Percentiles rank a stretch among this genome's conserved stretches.
phyloP scores from a whole-genome alignment of 2,797 vertebrate species.

The Mormyrus proboscirostris region DNA sequence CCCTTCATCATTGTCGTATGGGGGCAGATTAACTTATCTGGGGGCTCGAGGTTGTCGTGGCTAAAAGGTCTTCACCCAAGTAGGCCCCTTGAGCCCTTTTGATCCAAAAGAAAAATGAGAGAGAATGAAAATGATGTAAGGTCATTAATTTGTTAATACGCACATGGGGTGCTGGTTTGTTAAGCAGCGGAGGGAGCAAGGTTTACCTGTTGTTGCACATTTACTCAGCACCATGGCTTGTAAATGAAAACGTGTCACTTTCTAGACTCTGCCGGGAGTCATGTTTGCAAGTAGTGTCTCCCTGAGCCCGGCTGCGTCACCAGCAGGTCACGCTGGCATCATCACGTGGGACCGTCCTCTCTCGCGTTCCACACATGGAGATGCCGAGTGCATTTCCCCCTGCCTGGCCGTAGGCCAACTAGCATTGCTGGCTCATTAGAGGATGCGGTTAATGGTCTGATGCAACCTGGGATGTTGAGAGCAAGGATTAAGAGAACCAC shows the following conservation, averaged over 20 bases:
- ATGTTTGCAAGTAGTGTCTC: background rate
- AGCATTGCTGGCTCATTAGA: slow-evolving; percentile 13
- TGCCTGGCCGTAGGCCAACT: background rate
- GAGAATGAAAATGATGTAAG: background rate
- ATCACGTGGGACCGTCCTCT: background rate
- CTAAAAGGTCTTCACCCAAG: background rate
- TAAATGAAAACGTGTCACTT: slow-evolving; percentile 14
- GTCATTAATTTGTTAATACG: background rate
- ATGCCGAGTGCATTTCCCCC: background rate
- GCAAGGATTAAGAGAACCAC: slow-evolving; percentile 12
- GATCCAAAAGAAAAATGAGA: background rate
- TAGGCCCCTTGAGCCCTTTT: background rate
- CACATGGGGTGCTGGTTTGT: background rate
- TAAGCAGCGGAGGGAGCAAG: background rate
- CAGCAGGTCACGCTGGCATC: background rate
- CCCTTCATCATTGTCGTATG: background rate
- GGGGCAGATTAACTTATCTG: slow-evolving; percentile 12
- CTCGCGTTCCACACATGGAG: background rate
- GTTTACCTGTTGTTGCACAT: background rate
- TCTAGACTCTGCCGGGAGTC: background rate
- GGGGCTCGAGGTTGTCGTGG: background rate
- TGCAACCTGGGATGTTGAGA: slow-evolving; percentile 13
- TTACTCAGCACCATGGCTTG: slow-evolving; percentile 5
- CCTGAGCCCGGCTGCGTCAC: background rate
- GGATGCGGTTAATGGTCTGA: slow-evolving; percentile 13